Evolutionary conservation across 2,113 vertebrate genomes (phyloP), one percentile per base, ranked within the genome.

Genomic region (Pitta sordida): DNA sequence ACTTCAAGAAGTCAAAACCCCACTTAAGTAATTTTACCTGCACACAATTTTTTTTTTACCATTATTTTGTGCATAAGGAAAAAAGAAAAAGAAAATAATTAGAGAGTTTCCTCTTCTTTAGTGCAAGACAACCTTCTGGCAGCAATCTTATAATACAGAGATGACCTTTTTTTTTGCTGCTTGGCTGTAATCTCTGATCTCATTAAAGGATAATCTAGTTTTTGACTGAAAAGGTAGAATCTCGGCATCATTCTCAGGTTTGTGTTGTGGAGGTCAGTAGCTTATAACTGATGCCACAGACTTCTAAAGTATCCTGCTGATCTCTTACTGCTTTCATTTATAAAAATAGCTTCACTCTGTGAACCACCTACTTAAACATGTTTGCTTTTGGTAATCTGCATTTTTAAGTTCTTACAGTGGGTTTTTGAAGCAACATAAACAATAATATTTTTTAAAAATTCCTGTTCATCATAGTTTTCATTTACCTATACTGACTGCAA

Each of bases 321-420:
- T 52, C 71, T 34, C 77, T 53, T 79, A 83, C 65, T 93, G 88
- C 59, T 82, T 93, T 84, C 49, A 32, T 94, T 95, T 95, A 94
- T 95, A 96, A 96, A 97, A 97, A 97, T 83, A 96, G 88, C 83
- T 91, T 87, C 69, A 64, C 65, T 85, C 69, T 86, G 55, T 75
- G 83, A 93, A 93, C 75, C 88, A 93, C 70, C 76, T 86, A 94
- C 88, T 92, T 93, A 95, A 95, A 93, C 37, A 68, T 64, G 85
- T 91, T 92, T 80, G 81, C 74, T 76, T 90, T 80, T 64, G 51
- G 79, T 82, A 90, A 90, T 53, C 65, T 46, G 39, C 68, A 95
- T 95, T 93, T 92, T 77, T 17, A 79, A 94, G 34, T 93, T 92
- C 68, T 68, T 82, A 84, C 29, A 53, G 60, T 20, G 46, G n/a